Evolutionary conservation across 2,797 vertebrate genomes (phyloP).

Genomic region (Hippoglossus hippoglossus): DNA sequence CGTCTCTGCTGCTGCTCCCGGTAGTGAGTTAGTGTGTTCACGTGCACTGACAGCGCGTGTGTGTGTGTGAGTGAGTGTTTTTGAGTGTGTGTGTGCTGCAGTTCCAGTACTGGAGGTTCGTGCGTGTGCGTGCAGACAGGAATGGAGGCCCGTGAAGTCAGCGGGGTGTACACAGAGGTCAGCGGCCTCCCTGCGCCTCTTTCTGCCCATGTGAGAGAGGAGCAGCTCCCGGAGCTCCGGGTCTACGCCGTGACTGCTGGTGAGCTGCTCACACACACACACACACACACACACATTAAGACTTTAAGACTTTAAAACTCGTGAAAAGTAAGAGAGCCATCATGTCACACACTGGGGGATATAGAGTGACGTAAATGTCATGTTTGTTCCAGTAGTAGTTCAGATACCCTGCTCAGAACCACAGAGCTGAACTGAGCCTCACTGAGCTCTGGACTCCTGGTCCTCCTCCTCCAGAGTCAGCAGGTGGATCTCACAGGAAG

Average conservation of each 20-base stretch:
- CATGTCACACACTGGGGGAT: no score
- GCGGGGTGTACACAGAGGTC: slow-evolving; percentile 67
- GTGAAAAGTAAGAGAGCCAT: no score
- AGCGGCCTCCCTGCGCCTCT: slow-evolving; percentile 66
- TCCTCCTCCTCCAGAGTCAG: no score
- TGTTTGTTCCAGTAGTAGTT: no score
- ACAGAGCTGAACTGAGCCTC: no score
- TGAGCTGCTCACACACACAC: slow-evolving; percentile 40
- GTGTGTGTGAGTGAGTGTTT: neutral
- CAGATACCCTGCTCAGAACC: no score
- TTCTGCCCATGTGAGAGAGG: slow-evolving; percentile 65
- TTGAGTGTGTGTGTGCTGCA: no score
- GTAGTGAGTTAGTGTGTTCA: neutral
- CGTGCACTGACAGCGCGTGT: neutral
- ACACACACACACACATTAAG: neutral
- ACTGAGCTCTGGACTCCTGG: no score
- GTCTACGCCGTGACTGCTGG: slow-evolving; percentile 71
- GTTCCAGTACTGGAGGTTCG: neutral
- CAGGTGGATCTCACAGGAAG: no score
- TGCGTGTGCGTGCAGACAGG: neutral
- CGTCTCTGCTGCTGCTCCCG: no score
- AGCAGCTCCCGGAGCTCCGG: slow-evolving; percentile 38
- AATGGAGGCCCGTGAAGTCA: slow-evolving; percentile 65
- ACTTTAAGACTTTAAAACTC: no score
- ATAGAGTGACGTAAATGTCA: no score